phyloP scores from a whole-genome alignment of 2,113 vertebrate genomes.

The Casuarius casuarius region DNA sequence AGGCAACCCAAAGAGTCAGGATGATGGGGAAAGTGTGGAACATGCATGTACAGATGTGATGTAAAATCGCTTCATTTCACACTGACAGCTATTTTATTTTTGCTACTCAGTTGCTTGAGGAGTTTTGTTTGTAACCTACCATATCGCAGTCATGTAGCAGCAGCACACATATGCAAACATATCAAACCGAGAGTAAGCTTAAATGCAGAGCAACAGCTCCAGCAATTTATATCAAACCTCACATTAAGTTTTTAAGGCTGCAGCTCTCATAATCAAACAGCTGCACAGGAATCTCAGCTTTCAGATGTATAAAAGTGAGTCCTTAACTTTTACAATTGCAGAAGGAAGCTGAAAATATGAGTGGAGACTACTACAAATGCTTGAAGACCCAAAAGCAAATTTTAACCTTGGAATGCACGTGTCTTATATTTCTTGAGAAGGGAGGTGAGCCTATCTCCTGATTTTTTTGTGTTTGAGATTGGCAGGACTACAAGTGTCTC shows the following conservation, averaged over 20 bases:
- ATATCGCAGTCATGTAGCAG: background rate
- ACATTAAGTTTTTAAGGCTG: background rate
- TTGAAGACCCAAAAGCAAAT: background rate
- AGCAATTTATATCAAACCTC: background rate
- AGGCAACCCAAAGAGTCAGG: background rate
- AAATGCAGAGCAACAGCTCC: background rate
- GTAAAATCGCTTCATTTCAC: slow-evolving; percentile 17
- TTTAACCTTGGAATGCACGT: background rate
- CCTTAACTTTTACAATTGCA: background rate
- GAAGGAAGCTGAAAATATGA: background rate
- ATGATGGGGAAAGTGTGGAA: background rate
- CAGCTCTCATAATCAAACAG: background rate
- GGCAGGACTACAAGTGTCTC: background rate
- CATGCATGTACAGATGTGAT: background rate
- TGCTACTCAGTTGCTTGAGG: slow-evolving; percentile 22
- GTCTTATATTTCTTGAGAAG: background rate
- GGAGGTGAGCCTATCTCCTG: rapidly evolving
- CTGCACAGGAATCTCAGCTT: background rate
- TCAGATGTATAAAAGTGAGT: background rate
- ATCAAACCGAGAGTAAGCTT: slow-evolving; percentile 25
- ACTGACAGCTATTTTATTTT: slow-evolving; percentile 12
- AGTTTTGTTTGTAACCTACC: background rate
- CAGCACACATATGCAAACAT: background rate
- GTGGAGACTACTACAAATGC: background rate
- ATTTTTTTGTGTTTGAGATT: background rate